A percentile compares a stretch with the other conserved stretches of the same genome.
Conservation (phyloP, 2,113 vertebrate species). For the Festucalex cinctus region DNA sequence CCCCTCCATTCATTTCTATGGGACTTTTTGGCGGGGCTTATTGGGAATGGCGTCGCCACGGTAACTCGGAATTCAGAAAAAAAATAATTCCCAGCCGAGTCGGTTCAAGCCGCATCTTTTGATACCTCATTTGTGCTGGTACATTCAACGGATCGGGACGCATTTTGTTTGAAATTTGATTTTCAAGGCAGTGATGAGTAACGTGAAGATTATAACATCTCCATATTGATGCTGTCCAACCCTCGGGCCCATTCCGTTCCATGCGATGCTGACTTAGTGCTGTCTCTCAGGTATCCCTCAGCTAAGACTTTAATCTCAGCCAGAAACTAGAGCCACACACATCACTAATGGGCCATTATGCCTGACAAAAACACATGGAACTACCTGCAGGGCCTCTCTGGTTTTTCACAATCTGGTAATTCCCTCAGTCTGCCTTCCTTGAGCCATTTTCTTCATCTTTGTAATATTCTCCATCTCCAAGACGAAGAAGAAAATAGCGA, state of each 20-base stretch:
- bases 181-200: neutral
- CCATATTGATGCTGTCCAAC: neutral
- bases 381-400: slow-evolving; percentile 54
- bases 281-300: slow-evolving; percentile 62
- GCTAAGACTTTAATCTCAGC: slow-evolving; percentile 70
- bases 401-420: slow-evolving; percentile 50
- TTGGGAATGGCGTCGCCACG: no score
- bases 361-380: slow-evolving; percentile 52
- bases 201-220: neutral
- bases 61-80: no score
- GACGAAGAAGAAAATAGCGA: no score
- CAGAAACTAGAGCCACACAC: slow-evolving; percentile 66
- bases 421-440: slow-evolving; percentile 11
- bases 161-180: neutral
- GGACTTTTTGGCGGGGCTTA: no score
- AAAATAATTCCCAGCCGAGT: no score
- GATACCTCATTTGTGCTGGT: no score
- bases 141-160: no score
- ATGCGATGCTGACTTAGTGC: slow-evolving; percentile 43
- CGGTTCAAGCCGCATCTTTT: no score
- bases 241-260: slow-evolving; percentile 20
- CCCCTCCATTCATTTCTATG: no score
- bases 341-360: slow-evolving; percentile 63
- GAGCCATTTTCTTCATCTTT: neutral
- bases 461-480: slow-evolving; percentile 8